These are phyloP conservation scores for Picus viridis DNA, from an alignment of 2,797 vertebrate genomes.

Conservation along the genomic window DNA sequence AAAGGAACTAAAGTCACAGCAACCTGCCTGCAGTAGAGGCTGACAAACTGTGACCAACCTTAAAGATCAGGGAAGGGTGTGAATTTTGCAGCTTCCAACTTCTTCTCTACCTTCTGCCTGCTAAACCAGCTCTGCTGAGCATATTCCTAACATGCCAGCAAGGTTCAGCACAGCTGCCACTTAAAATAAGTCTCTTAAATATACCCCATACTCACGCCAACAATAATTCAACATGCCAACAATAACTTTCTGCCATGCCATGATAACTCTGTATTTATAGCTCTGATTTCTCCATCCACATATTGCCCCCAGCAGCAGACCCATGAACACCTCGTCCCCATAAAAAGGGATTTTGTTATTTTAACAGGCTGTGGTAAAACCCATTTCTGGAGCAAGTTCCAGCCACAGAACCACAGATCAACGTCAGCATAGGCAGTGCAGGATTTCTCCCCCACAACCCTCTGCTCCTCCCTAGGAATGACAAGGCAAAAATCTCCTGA, in stretches of 20 bases:
- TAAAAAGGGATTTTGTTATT: background rate
- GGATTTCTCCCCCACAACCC: background rate
- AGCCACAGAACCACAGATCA: background rate
- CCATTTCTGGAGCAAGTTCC: background rate
- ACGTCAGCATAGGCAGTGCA: fast-evolving
- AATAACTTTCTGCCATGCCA: background rate
- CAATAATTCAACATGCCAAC: constrained; percentile 23
- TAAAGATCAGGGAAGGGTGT: background rate
- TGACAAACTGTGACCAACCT: background rate
- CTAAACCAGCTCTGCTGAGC: background rate
- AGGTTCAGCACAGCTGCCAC: background rate
- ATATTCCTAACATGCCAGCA: background rate
- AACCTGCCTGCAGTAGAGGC: fast-evolving
- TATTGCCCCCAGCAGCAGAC: background rate
- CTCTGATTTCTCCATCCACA: fast-evolving
- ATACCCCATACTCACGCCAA: background rate
- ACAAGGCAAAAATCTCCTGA: background rate
- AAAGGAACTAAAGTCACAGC: fast-evolving
- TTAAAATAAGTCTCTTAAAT: constrained; percentile 20
- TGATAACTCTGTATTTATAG: background rate
- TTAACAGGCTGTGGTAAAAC: background rate
- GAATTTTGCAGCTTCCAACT: background rate
- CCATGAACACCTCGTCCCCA: background rate
- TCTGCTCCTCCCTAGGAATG: background rate
- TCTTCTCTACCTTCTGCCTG: background rate